Conservation (phyloP, 2,797 vertebrate genomes). For the Neosilurus mollespiculum region DNA sequence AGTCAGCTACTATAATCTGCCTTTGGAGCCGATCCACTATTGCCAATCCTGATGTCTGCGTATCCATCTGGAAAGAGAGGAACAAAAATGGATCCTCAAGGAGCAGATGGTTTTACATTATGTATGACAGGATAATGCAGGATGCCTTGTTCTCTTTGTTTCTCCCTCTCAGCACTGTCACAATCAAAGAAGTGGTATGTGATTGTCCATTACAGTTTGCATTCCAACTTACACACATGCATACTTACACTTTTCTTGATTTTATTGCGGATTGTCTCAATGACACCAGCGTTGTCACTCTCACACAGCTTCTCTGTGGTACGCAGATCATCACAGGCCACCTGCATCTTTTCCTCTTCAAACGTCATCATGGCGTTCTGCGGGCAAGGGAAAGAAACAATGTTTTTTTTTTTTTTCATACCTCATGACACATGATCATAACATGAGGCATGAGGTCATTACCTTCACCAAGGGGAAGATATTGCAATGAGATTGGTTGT, state of each 20-base stretch:
- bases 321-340: slow-evolving; percentile 92
- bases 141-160: neutral
- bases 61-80: slow-evolving; percentile 61
- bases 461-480: no score
- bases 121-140: slow-evolving; percentile 1
- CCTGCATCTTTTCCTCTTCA: slow-evolving; percentile 98
- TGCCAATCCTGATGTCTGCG: slow-evolving; percentile 80
- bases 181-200: neutral
- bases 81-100: slow-evolving; percentile 16
- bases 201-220: neutral
- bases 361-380: slow-evolving; percentile 99
- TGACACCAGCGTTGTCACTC: slow-evolving; percentile 87
- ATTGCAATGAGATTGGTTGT: no score
- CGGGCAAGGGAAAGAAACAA: slow-evolving; percentile 28
- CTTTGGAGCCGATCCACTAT: slow-evolving; percentile 91
- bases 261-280: slow-evolving; percentile 97
- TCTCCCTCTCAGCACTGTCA: neutral
- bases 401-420: neutral
- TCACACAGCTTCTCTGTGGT: slow-evolving; percentile 96
- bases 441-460: neutral
- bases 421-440: neutral
- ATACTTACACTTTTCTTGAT: slow-evolving; percentile 94
- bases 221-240: slow-evolving; percentile 55
- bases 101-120: slow-evolving; percentile 24
- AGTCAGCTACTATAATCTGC: slow-evolving; percentile 97